Evolutionary conservation across 2,113 vertebrate genomes (phyloP).

Genomic region (Morone saxatilis): DNA sequence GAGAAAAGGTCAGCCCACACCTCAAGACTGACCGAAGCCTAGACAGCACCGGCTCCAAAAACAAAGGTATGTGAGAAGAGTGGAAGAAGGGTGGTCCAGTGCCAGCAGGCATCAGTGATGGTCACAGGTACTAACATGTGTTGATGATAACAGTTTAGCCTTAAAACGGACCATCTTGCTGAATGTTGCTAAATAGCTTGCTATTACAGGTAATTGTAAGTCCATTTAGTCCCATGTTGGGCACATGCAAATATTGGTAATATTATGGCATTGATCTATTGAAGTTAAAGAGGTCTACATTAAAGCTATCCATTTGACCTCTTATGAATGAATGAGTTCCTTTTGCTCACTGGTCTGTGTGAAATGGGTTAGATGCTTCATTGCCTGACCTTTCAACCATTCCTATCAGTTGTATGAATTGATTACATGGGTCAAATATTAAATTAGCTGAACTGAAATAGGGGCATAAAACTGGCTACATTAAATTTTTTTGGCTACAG

Average conservation of each 20-base stretch:
- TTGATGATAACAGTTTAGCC: constrained; percentile 18
- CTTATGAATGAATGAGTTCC: background rate
- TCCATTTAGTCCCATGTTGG: background rate
- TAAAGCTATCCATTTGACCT: background rate
- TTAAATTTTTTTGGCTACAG: too few species aligned
- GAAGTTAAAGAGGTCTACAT: background rate
- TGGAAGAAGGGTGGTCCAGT: constrained; percentile 36
- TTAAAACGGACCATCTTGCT: background rate
- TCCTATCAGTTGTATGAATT: background rate
- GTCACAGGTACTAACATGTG: background rate
- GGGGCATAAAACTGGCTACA: background rate
- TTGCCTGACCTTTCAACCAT: constrained; percentile 1
- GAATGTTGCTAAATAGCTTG: background rate
- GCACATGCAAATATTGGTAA: background rate
- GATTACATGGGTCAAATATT: constrained; percentile 3
- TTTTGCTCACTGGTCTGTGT: constrained; percentile 30
- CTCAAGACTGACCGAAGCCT: constrained; percentile 46
- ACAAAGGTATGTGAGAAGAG: constrained; percentile 49
- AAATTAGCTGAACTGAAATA: background rate
- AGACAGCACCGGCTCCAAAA: constrained; percentile 74
- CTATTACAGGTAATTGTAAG: background rate
- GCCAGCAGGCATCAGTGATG: background rate
- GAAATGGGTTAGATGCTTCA: constrained; percentile 34
- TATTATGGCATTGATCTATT: background rate
- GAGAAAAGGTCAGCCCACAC: constrained; percentile 69